Percentiles rank a stretch among this genome's conserved stretches.
These are phyloP conservation scores for Nesoenas mayeri DNA, from an alignment of 2,113 vertebrate species.

Conservation along the genomic window DNA sequence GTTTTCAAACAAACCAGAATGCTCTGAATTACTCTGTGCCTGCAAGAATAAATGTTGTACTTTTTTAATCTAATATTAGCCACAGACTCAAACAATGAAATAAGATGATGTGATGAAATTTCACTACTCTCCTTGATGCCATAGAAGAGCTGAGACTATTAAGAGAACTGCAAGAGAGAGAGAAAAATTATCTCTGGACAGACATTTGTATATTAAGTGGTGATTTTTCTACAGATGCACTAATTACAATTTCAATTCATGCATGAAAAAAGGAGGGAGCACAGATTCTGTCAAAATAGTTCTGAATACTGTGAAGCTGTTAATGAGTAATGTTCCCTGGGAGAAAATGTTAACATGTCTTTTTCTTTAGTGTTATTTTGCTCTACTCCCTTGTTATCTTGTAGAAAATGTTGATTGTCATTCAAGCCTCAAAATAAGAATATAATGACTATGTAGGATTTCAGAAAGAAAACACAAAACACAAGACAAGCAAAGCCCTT, in stretches of 20 bases:
- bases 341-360: conserved; percentile 10
- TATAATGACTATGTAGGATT: not conserved
- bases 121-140: not conserved
- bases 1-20: not conserved
- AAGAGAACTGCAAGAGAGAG: not conserved
- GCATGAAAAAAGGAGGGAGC: not conserved
- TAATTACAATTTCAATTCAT: conserved; percentile 41
- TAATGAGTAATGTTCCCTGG: conserved; percentile 22
- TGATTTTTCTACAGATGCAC: conserved; percentile 36
- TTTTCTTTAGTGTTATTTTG: conserved; percentile 13
- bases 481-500: not conserved
- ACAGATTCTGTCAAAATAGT: conserved; percentile 29
- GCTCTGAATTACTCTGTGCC: not conserved
- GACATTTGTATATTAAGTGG: conserved; percentile 21
- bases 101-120: not conserved
- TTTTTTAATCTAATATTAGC: conserved; percentile 3
- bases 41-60: not conserved
- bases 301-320: conserved; percentile 18
- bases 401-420: conserved; percentile 14
- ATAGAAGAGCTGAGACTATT: not conserved
- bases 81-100: conserved; percentile 37
- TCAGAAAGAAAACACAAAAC: conserved; percentile 21
- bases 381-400: not conserved
- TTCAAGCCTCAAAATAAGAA: conserved; percentile 14
- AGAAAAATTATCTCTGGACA: conserved; percentile 12